Base-by-base conservation (phyloP, 2,888 invertebrate species). In the Agrochola lychnidis region DNA sequence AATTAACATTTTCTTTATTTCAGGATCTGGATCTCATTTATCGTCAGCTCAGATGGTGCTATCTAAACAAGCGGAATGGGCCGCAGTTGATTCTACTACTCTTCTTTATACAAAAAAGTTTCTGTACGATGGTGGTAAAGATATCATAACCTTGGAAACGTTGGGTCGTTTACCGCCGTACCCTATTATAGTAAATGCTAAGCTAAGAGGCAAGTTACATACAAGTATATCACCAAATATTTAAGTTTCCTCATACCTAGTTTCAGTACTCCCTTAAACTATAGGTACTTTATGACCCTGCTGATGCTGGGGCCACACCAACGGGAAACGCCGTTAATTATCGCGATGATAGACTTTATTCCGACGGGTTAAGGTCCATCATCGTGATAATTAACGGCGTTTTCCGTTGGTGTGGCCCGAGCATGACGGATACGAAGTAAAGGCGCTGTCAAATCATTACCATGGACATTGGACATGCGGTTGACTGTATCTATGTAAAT, bases 141-240 rank as follows among this genome's bases (percentile, higher is more conserved):
- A 97, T 69, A 94, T 97, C 62, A 94, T 94, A 68, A 95, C 97
- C 16, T 92, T 98, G 85, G 97, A 97, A 82, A 97, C 97, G 45
- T 93, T 98, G 86, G 98, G 98, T 36, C 97, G 97, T 30, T 92
- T 98, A 61, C 98, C 98, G 3, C 97, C 98, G 0, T 98, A 98
- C 88, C 97, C 98, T 3, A 95, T 98, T 63, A 97, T 98, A 68
- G 95, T 97, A 75, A 98, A 97, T 89, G 92, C 96, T 36, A 96
- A 96, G 78, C 89, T 98, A 75, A 87, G 97, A 92, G 97, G 98
- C 98, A 87, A 48, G 3, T 67, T 48, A 48, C 48, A 53, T 25
- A 40, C 25, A 10, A 30, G 16, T n/a, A 16, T 19, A 51, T 3
- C 12, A 61, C 19, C n/a, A 25, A 66, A 12, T 48, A 30, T 45